Conservation (phyloP, 2,888 invertebrate genomes). For the Eupithecia tripunctaria region DNA sequence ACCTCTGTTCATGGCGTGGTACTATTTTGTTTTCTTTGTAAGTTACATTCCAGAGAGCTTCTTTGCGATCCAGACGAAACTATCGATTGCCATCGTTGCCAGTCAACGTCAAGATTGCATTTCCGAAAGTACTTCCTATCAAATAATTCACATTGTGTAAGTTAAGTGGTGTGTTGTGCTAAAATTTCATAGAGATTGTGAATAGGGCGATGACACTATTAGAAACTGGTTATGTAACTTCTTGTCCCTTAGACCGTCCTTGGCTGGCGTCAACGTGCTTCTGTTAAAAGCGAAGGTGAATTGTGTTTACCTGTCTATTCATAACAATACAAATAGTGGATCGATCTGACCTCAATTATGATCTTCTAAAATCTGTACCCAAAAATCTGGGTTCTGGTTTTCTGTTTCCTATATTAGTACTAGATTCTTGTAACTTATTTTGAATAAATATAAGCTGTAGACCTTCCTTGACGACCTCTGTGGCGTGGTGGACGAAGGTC, state of each 20-base stretch:
- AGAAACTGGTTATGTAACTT: slow-evolving; percentile 42
- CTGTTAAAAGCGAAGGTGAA: slow-evolving; percentile 35
- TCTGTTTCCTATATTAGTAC: background rate
- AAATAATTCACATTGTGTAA: background rate
- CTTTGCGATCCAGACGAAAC: background rate
- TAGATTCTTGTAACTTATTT: no score
- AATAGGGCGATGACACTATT: slow-evolving; percentile 38
- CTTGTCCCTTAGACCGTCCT: slow-evolving; percentile 51
- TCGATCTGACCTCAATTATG: background rate
- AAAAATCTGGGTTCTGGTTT: background rate
- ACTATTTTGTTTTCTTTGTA: background rate
- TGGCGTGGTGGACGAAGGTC: no score
- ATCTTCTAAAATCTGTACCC: background rate
- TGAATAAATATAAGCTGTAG: no score
- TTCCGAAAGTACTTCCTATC: background rate
- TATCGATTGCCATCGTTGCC: background rate
- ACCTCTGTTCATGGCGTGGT: background rate
- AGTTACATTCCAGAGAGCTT: background rate
- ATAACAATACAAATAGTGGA: slow-evolving; percentile 12
- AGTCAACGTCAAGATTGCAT: background rate
- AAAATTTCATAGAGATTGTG: slow-evolving; percentile 21
- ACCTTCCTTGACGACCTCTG: no score
- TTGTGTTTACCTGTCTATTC: slow-evolving; percentile 28
- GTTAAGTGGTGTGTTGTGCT: background rate
- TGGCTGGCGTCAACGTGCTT: slow-evolving; percentile 39